phyloP scores from a whole-genome alignment of 2,888 invertebrate species.

The Agrotis ipsilon region DNA sequence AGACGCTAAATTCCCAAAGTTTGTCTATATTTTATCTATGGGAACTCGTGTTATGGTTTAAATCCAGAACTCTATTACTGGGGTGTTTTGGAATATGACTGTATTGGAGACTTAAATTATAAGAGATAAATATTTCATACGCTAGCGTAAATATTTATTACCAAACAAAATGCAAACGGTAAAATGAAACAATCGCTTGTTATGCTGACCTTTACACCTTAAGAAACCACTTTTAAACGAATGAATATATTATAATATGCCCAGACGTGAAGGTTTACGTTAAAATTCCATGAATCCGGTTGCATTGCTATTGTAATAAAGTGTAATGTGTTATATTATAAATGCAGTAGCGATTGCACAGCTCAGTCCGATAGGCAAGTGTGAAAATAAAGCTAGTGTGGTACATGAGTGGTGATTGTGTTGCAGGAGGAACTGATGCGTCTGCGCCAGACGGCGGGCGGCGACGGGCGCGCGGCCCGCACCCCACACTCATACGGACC shows the following conservation, averaged over 20 bases:
- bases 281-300: slow-evolving; percentile 5
- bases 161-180: not conserved
- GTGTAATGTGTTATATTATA: not conserved
- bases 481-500: slow-evolving; percentile 84
- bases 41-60: no score
- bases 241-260: not conserved
- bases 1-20: no score
- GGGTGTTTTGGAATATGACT: no score
- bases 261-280: not conserved
- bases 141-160: not conserved
- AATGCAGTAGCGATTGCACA: slow-evolving; percentile 13
- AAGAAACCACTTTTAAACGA: not conserved
- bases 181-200: not conserved
- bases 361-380: not conserved
- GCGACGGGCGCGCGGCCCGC: slow-evolving; percentile 81
- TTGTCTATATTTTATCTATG: no score
- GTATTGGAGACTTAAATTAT: not conserved
- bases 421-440: slow-evolving; percentile 93
- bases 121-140: not conserved
- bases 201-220: not conserved
- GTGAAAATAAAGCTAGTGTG: not conserved
- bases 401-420: slow-evolving; percentile 3
- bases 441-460: slow-evolving; percentile 87
- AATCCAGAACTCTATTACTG: no score
- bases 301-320: slow-evolving; percentile 4